Evolutionary conservation across 2,113 vertebrate species (phyloP).

Genomic region (Dendrocopos noguchii): DNA sequence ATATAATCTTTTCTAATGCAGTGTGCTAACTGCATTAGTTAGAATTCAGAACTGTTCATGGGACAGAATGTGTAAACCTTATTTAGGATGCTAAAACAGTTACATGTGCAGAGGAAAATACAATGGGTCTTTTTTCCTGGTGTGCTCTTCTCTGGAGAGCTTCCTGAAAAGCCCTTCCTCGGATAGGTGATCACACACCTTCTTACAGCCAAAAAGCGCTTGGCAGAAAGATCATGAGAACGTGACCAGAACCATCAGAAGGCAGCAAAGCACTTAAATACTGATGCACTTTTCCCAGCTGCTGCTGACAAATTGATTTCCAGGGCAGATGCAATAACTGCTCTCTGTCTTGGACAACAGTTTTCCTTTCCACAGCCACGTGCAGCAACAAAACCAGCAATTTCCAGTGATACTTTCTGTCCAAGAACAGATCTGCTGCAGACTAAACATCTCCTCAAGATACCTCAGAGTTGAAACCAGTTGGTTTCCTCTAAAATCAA

Average conservation of each 20-base stretch:
- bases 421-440: neutral
- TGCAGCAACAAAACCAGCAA: neutral
- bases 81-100: neutral
- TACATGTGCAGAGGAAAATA: neutral
- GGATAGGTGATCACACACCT: fast-evolving
- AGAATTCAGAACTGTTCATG: neutral
- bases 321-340: neutral
- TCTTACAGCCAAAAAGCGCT: neutral
- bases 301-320: conserved; percentile 12
- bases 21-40: neutral
- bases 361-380: neutral
- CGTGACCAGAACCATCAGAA: neutral
- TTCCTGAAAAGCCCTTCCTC: neutral
- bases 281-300: neutral
- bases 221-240: neutral
- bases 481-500: neutral
- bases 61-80: neutral
- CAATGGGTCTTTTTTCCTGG: neutral
- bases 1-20: neutral
- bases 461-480: fast-evolving
- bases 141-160: neutral
- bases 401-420: neutral
- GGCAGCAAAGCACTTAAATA: neutral
- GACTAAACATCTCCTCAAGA: neutral
- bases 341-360: neutral